phyloP scores from a whole-genome alignment of 2,888 invertebrate species.

The Drosophila atripex region DNA sequence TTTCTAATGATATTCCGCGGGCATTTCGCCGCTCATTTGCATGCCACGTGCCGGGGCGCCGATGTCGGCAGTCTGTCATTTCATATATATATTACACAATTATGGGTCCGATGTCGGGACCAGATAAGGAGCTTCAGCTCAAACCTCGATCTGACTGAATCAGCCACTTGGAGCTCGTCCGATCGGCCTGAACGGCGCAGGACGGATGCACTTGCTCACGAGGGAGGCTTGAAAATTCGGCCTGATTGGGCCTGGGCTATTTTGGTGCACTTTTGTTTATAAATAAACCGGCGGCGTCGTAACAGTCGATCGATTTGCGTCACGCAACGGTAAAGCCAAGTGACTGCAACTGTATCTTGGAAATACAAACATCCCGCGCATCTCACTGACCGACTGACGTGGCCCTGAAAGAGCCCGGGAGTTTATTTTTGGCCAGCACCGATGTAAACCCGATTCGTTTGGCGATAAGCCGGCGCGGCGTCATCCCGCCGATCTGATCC shows the following conservation, averaged over 20 bases:
- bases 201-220: conserved; percentile 19
- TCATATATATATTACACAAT: conserved; percentile 49
- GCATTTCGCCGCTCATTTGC: conserved; percentile 58
- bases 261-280: conserved; percentile 9
- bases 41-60: conserved; percentile 59
- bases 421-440: conserved; percentile 24
- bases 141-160: conserved; percentile 12
- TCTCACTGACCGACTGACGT: conserved; percentile 36
- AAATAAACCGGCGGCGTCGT: conserved; percentile 6
- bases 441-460: conserved; percentile 34
- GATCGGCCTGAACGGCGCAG: not conserved
- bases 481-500: conserved; percentile 4
- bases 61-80: conserved; percentile 33
- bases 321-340: conserved; percentile 57
- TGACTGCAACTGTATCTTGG: conserved; percentile 16
- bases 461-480: conserved; percentile 23
- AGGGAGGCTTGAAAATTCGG: not conserved
- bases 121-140: conserved; percentile 50
- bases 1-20: conserved; percentile 58
- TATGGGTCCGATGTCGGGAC: conserved; percentile 52
- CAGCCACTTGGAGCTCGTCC: conserved; percentile 32
- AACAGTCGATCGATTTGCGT: conserved; percentile 48
- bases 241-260: conserved; percentile 12
- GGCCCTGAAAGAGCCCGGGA: conserved; percentile 29
- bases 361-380: not conserved